Evolutionary conservation across 2,888 invertebrate species (phyloP).

Genomic region (Antitype chi): DNA sequence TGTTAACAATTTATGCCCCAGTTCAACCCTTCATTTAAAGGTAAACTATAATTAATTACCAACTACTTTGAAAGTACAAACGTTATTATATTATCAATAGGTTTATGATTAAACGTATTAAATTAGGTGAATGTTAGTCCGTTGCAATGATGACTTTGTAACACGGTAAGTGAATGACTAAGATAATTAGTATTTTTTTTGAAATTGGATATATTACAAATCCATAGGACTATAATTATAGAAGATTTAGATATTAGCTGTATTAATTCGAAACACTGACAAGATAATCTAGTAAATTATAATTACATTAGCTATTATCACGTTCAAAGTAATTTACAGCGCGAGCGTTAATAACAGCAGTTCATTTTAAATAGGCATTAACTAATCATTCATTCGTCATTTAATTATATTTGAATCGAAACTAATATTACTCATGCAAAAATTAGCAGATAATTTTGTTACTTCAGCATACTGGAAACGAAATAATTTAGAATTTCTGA

Average conservation of each 20-base stretch:
- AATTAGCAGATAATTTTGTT: background rate
- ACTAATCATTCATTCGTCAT: background rate
- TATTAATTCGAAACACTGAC: background rate
- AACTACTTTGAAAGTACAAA: slow-evolving; percentile 2
- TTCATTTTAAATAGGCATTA: background rate
- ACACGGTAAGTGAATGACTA: background rate
- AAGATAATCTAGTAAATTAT: background rate
- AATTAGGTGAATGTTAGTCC: background rate
- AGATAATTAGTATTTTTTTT: background rate
- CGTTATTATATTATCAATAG: slow-evolving; percentile 10
- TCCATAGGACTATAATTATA: background rate
- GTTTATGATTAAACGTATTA: slow-evolving; percentile 9
- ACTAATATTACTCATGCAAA: background rate
- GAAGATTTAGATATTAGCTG: background rate
- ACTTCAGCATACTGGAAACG: no score
- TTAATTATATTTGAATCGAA: background rate
- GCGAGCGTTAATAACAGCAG: background rate
- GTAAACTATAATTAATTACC: slow-evolving; percentile 39
- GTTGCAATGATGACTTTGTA: background rate
- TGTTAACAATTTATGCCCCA: slow-evolving; percentile 31
- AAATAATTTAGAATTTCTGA: background rate
- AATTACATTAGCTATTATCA: background rate
- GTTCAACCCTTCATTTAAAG: slow-evolving; percentile 43
- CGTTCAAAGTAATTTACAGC: background rate
- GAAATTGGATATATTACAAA: background rate